Evolutionary conservation across 2,797 vertebrate species (phyloP), one percentile per base, ranked within the genome.

Genomic region (Otolemur crassicaudatus): DNA sequence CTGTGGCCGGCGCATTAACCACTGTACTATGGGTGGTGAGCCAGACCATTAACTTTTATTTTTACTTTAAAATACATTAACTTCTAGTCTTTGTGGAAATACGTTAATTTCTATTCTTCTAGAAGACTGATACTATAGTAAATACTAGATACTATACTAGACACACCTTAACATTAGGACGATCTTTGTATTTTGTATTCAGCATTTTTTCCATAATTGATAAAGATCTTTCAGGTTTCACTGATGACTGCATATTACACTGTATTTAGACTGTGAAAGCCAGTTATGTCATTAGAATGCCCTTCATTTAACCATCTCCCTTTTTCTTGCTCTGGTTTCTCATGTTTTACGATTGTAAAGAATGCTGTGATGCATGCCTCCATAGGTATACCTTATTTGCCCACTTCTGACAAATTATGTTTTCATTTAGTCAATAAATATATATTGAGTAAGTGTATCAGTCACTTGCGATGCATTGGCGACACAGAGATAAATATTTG

Each of bases 61-160:
- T 93, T 87, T 82, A 83, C 27, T 82, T 94, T 91, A 56, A 90
- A 76, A 22, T 7, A 40, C 65, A 14, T 40, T 82, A 46, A 70
- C n/a, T 91, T 95, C 43, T 58, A 92, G n/a, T 43, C 40, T 43
- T 43, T 43, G 40, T 43, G 40, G 40, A 43, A 43, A 43, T 43
- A 43, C 40, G 40, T 43, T 43, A 43, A 43, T 43, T 43, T 43
- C 40, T 43, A 43, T 43, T 43, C 40, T 43, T 43, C 40, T 7
- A 43, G 40, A 43, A 43, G 40, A 43, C 40, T 43, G 40, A 43
- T 43, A 43, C 40, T 43, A 43, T 43, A 43, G 40, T 43, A 43
- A 43, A 43, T 43, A 43, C 40, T 43, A 43, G 40, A 43, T 43
- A 43, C 40, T 43, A 43, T 43, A 43, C 40, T 43, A 43, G 40